Base-by-base conservation (phyloP, 1,140 invertebrate genomes). In the Vollenhovia emeryi region DNA sequence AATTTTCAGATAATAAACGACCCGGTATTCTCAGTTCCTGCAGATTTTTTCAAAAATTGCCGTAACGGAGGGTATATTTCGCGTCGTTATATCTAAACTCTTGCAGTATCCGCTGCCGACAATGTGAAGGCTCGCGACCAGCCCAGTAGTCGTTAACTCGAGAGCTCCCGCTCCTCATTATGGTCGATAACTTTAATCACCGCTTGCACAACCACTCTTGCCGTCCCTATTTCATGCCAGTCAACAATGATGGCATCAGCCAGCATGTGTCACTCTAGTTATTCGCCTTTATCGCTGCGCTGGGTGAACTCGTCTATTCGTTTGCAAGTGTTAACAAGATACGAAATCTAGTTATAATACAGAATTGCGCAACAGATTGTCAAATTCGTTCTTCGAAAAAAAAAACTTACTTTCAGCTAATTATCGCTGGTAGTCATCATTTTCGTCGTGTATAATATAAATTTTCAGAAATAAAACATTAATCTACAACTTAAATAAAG, bases 181-280 rank as follows among this genome's bases (percentile, higher is more conserved):
- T 43, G 74, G 74, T 76, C 74, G 74, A 76, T 76, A 76, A 76
- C 74, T 76, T 76, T 76, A 76, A 76, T 60, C 74, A 76, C 55
- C 74, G 74, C 74, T 75, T 40, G 71, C 50, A 33, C 71, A 40
- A 30, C 43, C 55, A 60, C 74, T 76, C 74, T 62, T 18, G 74
- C 55, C 74, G 74, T 30, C 55, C 43, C 74, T 75, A 43, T 62
- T 76, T 30, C 74, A 24, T 73, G 69, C 69, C 69, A 73, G 69
- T 73, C 69, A 73, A 73, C 69, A 73, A 55, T 50, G 50, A 55
- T 55, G 69, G 30, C 30, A 73, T 73, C 69, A 73, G n/a, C 69
- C 11, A 55, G 69, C 33, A 30, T 73, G 30, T 57, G 69, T 55
- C 69, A 55, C 50, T 73, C n/a, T 40, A 55, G 33, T 73, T n/a